Evolutionary conservation across 2,888 invertebrate genomes (phyloP), one percentile per base, ranked within the genome.

Genomic region (Unio pictorum): DNA sequence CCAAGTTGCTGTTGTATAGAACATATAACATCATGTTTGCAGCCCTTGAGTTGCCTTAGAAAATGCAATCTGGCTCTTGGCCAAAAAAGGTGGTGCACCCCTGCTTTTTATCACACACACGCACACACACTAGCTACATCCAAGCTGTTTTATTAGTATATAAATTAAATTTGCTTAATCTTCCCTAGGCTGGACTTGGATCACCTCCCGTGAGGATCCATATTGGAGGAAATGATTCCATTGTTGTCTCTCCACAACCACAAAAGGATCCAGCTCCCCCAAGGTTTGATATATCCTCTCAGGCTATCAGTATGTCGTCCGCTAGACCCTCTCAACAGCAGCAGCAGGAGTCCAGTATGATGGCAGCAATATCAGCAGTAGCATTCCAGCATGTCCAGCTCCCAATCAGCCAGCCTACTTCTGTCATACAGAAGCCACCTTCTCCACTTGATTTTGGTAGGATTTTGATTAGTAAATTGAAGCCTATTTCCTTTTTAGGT

Each of bases 191-290:
- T 60, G 71, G 45, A 45, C 45, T 45, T 45, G 45, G 71, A 64
- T 83, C 83, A 20, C 83, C 83, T 45, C 79, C 79, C 30, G 79
- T 83, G 71, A 81, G 80, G 68, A 77, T 83, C 18, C 80, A 75
- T 18, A 80, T 83, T 18, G 79, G 82, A 55, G 78, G 79, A 55
- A 81, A 67, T 60, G 73, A 72, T 30, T 61, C 76, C 5, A 71
- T 78, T 18, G 76, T 76, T 77, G 69, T 79, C 34, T 77, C 74
- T 3, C 78, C 72, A 15, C 71, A 69, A 59, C 67, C 64, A 58
- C 69, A 60, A 60, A 64, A 63, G 23, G 71, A 64, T 55, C 64
- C 70, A n/a, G 63, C 66, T 18, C 64, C 72, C 45, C 69, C 75
- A 23, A 54, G 64, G 23, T 64, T 66, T 55, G 69, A 59, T 28